Evolutionary conservation across 2,113 vertebrate genomes (phyloP), one percentile per base, ranked within the genome.

Genomic region (Protomyctophum bolini): DNA sequence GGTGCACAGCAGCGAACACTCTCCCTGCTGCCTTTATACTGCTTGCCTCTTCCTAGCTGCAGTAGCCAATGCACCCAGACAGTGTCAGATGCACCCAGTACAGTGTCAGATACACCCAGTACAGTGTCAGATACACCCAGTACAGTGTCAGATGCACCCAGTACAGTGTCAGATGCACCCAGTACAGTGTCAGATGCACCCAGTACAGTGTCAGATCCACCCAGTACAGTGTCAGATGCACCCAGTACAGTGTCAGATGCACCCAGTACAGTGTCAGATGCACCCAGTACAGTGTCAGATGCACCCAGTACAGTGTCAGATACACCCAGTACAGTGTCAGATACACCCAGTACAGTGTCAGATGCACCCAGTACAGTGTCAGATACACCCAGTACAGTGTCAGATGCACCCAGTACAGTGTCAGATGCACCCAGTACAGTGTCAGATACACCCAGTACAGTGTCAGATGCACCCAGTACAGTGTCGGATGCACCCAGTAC

Each of bases 21-120:
- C 87, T 86, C 81, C 66, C 66, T 80, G 68, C 79, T 85, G 73
- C 59, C 83, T 87, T 89, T 87, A 86, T 82, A 75, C 80, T 47
- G 67, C 68, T 68, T 72, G 48, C 81, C 71, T 70, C 66, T 83
- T 64, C 4, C 33, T 41, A 3, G 3, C 33, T 41, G 33, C 33
- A 41, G 33, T 6, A 41, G 33, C 33, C 33, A 3, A 41, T 78
- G 74, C 65, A 41, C 33, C 33, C 33, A 76, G 81, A 81, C 49
- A 66, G 50, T 68, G 70, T 56, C 15, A 76, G 75, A 73, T 48
- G 51, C 77, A 21, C 21, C 2, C 1, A 21, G 21, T 21, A 21
- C 21, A 21, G 21, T 21, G 21, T 21, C 21, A 21, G 21, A 21
- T 21, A 21, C 77, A 21, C 21, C 2, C 1, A 21, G 21, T 21